These are phyloP conservation scores for Mobula hypostoma DNA, from an alignment of 2,113 vertebrate genomes.

Conservation along the genomic window DNA sequence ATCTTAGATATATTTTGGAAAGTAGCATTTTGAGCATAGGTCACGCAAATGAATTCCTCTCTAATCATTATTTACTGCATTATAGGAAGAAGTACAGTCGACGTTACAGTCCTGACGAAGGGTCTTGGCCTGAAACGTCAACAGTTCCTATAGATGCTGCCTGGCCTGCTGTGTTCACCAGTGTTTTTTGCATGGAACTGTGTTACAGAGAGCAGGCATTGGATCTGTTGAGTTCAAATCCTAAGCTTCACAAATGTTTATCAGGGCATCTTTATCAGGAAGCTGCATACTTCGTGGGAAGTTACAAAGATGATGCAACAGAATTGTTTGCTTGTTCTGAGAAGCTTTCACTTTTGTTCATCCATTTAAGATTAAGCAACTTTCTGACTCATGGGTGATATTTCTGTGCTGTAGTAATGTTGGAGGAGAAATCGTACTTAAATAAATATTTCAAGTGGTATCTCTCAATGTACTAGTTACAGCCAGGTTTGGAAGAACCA, in stretches of 20 bases:
- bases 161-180: too few species aligned
- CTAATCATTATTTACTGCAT: neutral
- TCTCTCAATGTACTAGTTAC: neutral
- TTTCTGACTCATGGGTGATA: neutral
- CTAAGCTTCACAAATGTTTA: neutral
- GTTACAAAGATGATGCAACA: neutral
- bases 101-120: too few species aligned
- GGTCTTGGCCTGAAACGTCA: too few species aligned
- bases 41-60: too few species aligned
- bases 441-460: neutral
- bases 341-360: neutral
- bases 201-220: neutral
- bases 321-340: neutral
- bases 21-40: too few species aligned
- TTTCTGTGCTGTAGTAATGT: neutral
- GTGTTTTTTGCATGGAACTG: neutral
- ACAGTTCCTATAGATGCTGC: too few species aligned
- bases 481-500: neutral
- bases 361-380: neutral
- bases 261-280: neutral
- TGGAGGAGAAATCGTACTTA: neutral
- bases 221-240: neutral
- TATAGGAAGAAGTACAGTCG: too few species aligned
- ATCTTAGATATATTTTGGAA: neutral
- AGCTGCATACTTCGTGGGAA: neutral